A percentile compares a stretch with the other conserved stretches of the same genome.
These are phyloP conservation scores for Pyrochroa serraticornis DNA, from an alignment of 2,888 invertebrate species.

Conservation along the genomic window DNA sequence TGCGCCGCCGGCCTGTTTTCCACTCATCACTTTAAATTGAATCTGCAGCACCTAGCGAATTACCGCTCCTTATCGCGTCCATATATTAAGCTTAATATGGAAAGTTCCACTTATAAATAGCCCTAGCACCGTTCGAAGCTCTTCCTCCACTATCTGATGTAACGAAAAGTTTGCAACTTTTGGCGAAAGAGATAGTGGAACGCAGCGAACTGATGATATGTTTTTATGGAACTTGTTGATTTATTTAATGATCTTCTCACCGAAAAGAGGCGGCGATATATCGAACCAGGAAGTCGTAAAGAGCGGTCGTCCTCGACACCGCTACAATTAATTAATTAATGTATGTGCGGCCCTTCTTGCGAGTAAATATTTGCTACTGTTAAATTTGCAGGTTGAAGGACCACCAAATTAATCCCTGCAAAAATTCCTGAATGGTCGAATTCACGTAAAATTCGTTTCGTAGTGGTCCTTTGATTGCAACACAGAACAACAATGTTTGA, in stretches of 20 bases:
- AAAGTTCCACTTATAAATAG: constrained; percentile 25
- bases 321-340: not conserved
- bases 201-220: constrained; percentile 34
- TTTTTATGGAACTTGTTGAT: constrained; percentile 21
- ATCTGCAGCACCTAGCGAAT: constrained; percentile 1
- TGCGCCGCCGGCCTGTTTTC: constrained; percentile 1
- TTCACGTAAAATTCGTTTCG: no score
- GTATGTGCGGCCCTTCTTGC: not conserved
- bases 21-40: constrained; percentile 11
- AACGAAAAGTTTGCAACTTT: constrained; percentile 32
- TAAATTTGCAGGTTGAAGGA: not conserved
- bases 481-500: no score
- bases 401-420: no score
- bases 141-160: constrained; percentile 19
- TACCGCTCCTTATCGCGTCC: constrained; percentile 14
- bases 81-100: constrained; percentile 21
- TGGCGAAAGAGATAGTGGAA: constrained; percentile 34
- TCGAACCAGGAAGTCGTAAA: no score
- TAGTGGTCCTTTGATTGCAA: no score
- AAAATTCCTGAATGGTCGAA: no score
- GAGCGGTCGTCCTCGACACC: not conserved
- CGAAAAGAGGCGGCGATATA: no score
- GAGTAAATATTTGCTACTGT: constrained; percentile 2
- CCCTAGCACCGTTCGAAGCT: constrained; percentile 5
- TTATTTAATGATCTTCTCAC: constrained; percentile 13